A percentile compares a stretch with the other conserved stretches of the same genome.
Evolutionary conservation across 2,797 vertebrate genomes (phyloP).

Genomic region (Dallia pectoralis): DNA sequence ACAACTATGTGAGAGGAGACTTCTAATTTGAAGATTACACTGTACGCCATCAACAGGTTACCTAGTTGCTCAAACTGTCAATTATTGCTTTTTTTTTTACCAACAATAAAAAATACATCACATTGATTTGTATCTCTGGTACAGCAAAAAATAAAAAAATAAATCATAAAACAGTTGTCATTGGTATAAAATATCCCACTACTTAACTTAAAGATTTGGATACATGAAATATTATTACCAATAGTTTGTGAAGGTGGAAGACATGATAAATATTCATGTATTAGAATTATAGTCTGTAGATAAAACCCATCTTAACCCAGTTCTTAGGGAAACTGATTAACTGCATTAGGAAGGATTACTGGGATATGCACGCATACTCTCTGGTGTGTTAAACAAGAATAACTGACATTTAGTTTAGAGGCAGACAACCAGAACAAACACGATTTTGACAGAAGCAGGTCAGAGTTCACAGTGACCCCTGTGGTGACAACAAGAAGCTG

Average conservation of each 20-base stretch:
- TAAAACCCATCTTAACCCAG: neutral
- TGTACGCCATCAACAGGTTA: neutral
- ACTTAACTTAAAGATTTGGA: neutral
- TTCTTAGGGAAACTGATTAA: conserved; percentile 18
- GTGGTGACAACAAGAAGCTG: conserved; percentile 50
- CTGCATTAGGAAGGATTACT: conserved; percentile 25
- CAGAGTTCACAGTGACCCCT: conserved; percentile 51
- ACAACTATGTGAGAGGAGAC: conserved; percentile 10
- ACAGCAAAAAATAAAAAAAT: neutral
- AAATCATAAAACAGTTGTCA: neutral
- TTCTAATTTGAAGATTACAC: neutral
- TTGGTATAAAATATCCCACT: neutral
- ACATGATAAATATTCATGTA: neutral
- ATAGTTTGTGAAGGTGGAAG: neutral
- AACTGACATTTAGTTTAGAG: conserved; percentile 36
- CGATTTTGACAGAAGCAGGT: conserved; percentile 46
- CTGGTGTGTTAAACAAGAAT: conserved; percentile 23
- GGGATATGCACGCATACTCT: conserved; percentile 19
- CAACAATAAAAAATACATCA: neutral
- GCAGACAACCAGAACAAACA: conserved; percentile 50
- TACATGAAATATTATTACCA: neutral
- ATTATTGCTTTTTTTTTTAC: neutral
- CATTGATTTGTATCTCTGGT: neutral
- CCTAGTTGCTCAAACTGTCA: neutral
- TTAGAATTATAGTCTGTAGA: too few relatives aligned